Percentiles rank a stretch among this genome's conserved stretches.
These are phyloP conservation scores for Rhopalosiphum maidis DNA, from an alignment of 1,140 invertebrate species.

Conservation along the genomic window DNA sequence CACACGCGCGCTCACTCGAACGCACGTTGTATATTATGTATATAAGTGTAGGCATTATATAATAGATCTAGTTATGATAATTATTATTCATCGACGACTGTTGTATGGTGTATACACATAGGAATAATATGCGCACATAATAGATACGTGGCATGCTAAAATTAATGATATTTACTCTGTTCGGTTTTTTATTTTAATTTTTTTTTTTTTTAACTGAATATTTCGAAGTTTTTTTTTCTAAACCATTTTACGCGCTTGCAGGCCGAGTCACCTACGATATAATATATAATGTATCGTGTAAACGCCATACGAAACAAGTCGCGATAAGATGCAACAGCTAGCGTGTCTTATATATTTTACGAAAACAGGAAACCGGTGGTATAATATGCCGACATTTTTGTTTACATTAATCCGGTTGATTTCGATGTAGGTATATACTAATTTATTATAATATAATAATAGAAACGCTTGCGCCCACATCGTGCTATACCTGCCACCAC, in stretches of 20 bases:
- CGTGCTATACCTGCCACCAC: not conserved
- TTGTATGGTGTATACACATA: not conserved
- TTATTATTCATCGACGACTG: slow-evolving; percentile 17
- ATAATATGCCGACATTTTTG: not conserved
- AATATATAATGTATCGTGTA: slow-evolving; percentile 17
- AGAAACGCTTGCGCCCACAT: not conserved
- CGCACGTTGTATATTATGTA: not conserved
- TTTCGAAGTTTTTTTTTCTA: slow-evolving; percentile 11
- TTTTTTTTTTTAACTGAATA: not conserved
- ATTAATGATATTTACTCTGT: slow-evolving; percentile 26
- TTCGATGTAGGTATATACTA: not conserved
- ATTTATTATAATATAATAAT: not conserved
- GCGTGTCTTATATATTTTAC: not conserved
- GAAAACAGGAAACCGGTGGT: not conserved
- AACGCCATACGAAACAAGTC: not conserved
- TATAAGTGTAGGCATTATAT: not conserved
- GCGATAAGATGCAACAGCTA: not conserved
- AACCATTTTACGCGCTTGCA: not conserved
- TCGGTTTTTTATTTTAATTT: not conserved
- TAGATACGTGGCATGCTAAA: slow-evolving; percentile 7
- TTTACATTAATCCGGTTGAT: slow-evolving; percentile 14
- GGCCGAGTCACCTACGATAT: not conserved
- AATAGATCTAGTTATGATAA: slow-evolving; percentile 8
- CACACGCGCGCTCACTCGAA: not conserved
- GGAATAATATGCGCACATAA: not conserved